A percentile compares a stretch with the other conserved stretches of the same genome.
These are phyloP conservation scores for Melanotaenia parkinsoni DNA, from an alignment of 2,797 vertebrate species.

Conservation along the genomic window DNA sequence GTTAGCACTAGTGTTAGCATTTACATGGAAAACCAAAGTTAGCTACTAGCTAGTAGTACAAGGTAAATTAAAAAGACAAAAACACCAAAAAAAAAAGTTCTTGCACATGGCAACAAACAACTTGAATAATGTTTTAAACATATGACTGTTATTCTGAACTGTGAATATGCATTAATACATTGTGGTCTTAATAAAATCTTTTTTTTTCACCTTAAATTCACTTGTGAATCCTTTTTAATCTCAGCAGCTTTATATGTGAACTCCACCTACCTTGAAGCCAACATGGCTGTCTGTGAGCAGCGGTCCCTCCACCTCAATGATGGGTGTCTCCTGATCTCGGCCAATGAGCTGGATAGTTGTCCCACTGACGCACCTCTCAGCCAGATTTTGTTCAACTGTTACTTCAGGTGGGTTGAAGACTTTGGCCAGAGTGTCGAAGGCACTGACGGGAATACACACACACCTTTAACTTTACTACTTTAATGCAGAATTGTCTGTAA, in stretches of 20 bases:
- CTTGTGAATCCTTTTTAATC: background rate
- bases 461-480: background rate
- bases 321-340: conserved; percentile 94
- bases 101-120: background rate
- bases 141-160: background rate
- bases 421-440: conserved; percentile 99
- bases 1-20: no score
- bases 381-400: conserved; percentile 81
- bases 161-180: background rate
- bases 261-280: conserved; percentile 90
- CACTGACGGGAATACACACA: conserved; percentile 78
- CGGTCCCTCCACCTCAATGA: conserved; percentile 98
- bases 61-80: background rate
- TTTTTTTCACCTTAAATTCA: background rate
- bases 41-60: no score
- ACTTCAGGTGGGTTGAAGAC: conserved; percentile 92
- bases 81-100: background rate
- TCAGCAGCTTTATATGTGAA: background rate
- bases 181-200: background rate
- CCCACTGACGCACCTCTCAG: conserved; percentile 86
- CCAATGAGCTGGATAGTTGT: conserved; percentile 96
- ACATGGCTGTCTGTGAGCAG: conserved; percentile 97
- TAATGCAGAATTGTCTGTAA: background rate
- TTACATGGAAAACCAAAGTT: no score
- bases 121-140: background rate